These are phyloP conservation scores for Erethizon dorsatum DNA, from an alignment of 2,797 vertebrate species.

Conservation along the genomic window DNA sequence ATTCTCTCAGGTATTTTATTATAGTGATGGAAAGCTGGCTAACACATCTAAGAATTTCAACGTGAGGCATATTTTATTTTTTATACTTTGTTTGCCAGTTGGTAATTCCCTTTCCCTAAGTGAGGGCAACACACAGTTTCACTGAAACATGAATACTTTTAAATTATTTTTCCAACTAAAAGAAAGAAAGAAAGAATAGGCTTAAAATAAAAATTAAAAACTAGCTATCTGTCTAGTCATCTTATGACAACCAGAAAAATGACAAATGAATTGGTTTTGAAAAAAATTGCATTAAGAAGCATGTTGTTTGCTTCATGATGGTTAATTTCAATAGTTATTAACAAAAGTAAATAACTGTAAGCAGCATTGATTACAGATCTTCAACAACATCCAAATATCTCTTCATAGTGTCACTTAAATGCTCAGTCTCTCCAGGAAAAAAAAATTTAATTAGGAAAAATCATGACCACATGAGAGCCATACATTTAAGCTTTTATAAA, in stretches of 20 bases:
- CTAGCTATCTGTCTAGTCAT: neutral
- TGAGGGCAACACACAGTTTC: neutral
- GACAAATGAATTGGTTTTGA: neutral
- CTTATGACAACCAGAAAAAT: constrained; percentile 31
- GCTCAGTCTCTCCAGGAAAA: constrained; percentile 47
- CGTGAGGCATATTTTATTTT: neutral
- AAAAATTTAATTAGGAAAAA: constrained; percentile 66
- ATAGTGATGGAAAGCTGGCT: neutral
- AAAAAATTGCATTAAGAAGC: constrained; percentile 34
- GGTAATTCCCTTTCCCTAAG: neutral
- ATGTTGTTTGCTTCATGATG: constrained; percentile 18
- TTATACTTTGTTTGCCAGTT: neutral
- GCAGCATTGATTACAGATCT: neutral
- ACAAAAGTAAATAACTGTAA: constrained; percentile 53
- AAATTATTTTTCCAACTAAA: constrained; percentile 21
- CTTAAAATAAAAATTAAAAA: constrained; percentile 4
- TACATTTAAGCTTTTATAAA: constrained; percentile 72
- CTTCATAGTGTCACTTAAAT: constrained; percentile 32
- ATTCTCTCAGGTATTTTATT: neutral
- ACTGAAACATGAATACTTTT: constrained; percentile 18
- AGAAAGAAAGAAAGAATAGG: constrained; percentile 12
- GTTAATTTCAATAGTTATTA: constrained; percentile 57
- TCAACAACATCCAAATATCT: neutral
- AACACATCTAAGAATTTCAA: neutral
- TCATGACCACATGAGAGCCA: constrained; percentile 67